phyloP scores from a whole-genome alignment of 2,888 invertebrate species.

The Dynastes tityus region DNA sequence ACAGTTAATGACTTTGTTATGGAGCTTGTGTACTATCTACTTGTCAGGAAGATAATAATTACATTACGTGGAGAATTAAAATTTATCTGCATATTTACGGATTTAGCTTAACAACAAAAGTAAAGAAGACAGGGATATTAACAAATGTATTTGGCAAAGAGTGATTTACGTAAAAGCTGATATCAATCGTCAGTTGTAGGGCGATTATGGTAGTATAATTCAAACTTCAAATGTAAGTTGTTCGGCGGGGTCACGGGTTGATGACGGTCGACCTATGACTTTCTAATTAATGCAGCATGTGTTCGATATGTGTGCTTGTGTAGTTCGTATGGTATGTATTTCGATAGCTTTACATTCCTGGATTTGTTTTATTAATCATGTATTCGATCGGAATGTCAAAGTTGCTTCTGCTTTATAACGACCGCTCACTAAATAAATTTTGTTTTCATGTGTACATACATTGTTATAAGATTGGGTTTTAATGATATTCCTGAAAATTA shows the following conservation, averaged over 20 bases:
- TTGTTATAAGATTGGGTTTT: too few species aligned
- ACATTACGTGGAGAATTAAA: slow-evolving; percentile 22
- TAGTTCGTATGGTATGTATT: slow-evolving; percentile 1
- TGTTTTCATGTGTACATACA: too few species aligned
- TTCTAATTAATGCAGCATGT: slow-evolving; percentile 47
- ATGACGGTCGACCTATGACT: slow-evolving; percentile 44
- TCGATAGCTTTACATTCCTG: neutral
- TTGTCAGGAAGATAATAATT: slow-evolving; percentile 28
- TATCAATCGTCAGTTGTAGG: slow-evolving; percentile 18
- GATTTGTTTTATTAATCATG: slow-evolving; percentile 20
- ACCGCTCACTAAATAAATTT: too few species aligned
- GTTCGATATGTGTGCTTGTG: slow-evolving; percentile 23
- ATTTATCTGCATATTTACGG: slow-evolving; percentile 13
- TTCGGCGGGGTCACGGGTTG: slow-evolving; percentile 44
- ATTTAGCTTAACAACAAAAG: too few species aligned
- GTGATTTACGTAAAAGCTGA: slow-evolving; percentile 22
- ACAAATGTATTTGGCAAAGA: neutral
- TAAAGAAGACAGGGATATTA: neutral
- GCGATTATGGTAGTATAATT: slow-evolving; percentile 19
- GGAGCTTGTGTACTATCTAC: slow-evolving; percentile 3
- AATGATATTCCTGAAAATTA: too few species aligned
- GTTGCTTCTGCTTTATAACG: too few species aligned
- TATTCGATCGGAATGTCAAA: neutral
- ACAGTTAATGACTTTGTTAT: slow-evolving; percentile 27
- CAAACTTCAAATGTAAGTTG: slow-evolving; percentile 24